phyloP scores from a whole-genome alignment of 2,888 invertebrate species.

The Apamea anceps region DNA sequence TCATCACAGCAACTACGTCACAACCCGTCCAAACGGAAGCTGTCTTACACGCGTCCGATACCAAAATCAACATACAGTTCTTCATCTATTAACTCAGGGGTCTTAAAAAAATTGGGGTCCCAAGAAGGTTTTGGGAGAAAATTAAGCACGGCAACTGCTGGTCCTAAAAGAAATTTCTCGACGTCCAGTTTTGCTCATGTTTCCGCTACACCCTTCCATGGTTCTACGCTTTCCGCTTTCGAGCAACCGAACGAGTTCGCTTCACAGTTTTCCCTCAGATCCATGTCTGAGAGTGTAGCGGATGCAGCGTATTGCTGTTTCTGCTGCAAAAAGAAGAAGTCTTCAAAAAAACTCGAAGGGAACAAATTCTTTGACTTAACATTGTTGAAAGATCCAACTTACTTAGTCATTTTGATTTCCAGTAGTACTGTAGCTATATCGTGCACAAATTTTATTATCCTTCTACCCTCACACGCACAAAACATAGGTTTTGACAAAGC shows the following conservation, averaged over 20 bases:
- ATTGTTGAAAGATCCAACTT: conserved; percentile 93
- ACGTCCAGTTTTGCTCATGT: conserved; percentile 96
- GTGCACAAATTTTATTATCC: conserved; percentile 96
- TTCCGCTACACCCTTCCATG: conserved; percentile 94
- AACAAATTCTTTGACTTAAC: conserved; percentile 94
- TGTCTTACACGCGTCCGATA: conserved; percentile 81
- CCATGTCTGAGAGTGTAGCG: conserved; percentile 91
- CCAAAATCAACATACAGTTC: conserved; percentile 89
- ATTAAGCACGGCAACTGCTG: conserved; percentile 76
- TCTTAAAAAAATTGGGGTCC: conserved; percentile 81
- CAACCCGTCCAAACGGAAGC: conserved; percentile 82
- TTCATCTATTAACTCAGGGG: conserved; percentile 90
- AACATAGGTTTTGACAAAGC: conserved; percentile 93
- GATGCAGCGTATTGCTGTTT: conserved; percentile 87
- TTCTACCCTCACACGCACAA: conserved; percentile 94
- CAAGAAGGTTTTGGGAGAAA: conserved; percentile 82
- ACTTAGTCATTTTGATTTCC: conserved; percentile 94
- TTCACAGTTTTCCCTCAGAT: conserved; percentile 94
- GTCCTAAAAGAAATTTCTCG: conserved; percentile 92
- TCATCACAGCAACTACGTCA: conserved; percentile 75
- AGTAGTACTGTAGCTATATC: conserved; percentile 96
- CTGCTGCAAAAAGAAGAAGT: conserved; percentile 79
- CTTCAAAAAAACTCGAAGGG: conserved; percentile 76
- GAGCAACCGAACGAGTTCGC: conserved; percentile 94
- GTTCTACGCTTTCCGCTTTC: conserved; percentile 94